phyloP scores from a whole-genome alignment of 2,797 vertebrate genomes.

The Pipistrellus kuhlii region DNA sequence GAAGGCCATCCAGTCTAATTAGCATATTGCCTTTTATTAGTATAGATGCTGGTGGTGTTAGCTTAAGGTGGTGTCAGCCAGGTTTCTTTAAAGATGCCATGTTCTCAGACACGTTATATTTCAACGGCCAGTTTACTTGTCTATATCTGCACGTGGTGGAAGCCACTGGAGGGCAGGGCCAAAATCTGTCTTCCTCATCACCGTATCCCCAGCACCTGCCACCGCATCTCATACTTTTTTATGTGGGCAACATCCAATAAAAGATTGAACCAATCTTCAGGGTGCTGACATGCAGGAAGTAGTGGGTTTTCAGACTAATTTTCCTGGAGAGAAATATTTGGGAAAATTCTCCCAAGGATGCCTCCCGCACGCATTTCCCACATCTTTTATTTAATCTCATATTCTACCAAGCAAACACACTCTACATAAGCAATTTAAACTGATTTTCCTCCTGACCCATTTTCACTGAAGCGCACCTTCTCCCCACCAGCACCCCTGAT shows the following conservation, averaged over 20 bases:
- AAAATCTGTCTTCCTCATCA: not conserved
- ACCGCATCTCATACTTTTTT: rapidly evolving
- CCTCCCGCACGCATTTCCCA: not conserved
- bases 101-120: not conserved
- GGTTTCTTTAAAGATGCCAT: not conserved
- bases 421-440: not conserved
- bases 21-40: too few relatives aligned
- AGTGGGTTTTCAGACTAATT: not conserved
- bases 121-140: not conserved
- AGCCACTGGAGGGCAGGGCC: not conserved
- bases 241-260: not conserved
- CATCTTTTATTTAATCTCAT: not conserved
- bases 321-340: not conserved
- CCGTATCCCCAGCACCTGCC: not conserved
- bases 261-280: not conserved
- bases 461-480: not conserved
- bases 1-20: too few relatives aligned
- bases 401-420: not conserved
- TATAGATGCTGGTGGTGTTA: not conserved
- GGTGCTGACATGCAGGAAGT: not conserved
- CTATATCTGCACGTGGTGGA: not conserved
- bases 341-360: not conserved
- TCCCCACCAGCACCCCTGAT: not conserved
- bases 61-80: not conserved
- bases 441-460: not conserved